Evolutionary conservation across 2,888 invertebrate species (phyloP).

Genomic region (Volucella zonaria): DNA sequence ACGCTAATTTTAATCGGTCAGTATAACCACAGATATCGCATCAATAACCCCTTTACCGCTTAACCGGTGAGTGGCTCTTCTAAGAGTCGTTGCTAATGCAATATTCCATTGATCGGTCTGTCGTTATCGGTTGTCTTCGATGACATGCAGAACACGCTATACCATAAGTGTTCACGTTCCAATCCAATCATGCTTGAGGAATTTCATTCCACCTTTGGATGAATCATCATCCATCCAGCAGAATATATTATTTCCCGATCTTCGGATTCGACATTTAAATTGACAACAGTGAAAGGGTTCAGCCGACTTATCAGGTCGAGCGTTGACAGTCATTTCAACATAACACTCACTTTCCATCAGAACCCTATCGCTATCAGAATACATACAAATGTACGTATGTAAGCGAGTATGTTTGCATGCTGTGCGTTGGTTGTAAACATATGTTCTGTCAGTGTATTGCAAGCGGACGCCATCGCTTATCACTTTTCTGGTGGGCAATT

Average conservation of each 20-base stretch:
- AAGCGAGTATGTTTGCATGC: slow-evolving; percentile 19
- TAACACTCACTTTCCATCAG: slow-evolving; percentile 6
- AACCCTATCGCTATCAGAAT: neutral
- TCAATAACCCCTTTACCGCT: slow-evolving; percentile 30
- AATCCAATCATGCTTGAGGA: slow-evolving; percentile 57
- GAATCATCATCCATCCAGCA: slow-evolving; percentile 60
- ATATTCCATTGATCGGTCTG: slow-evolving; percentile 31
- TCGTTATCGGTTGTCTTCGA: slow-evolving; percentile 34
- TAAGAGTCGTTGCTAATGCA: slow-evolving; percentile 33
- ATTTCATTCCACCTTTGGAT: slow-evolving; percentile 37
- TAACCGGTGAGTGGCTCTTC: slow-evolving; percentile 52
- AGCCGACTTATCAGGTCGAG: slow-evolving; percentile 41
- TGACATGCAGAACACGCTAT: slow-evolving; percentile 18
- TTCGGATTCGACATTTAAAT: slow-evolving; percentile 23
- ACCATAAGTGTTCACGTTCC: slow-evolving; percentile 51
- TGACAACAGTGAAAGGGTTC: slow-evolving; percentile 61
- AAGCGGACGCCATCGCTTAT: slow-evolving; percentile 64
- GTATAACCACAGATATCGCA: slow-evolving; percentile 31
- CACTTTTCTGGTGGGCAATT: slow-evolving; percentile 42
- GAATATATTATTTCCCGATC: slow-evolving; percentile 42
- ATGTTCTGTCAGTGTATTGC: slow-evolving; percentile 54
- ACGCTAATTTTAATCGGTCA: slow-evolving; percentile 61
- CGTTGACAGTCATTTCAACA: slow-evolving; percentile 22
- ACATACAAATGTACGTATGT: slow-evolving; percentile 23
- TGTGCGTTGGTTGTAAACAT: slow-evolving; percentile 58